Base-by-base conservation (phyloP, 2,888 invertebrate species). In the Acleris holmiana region DNA sequence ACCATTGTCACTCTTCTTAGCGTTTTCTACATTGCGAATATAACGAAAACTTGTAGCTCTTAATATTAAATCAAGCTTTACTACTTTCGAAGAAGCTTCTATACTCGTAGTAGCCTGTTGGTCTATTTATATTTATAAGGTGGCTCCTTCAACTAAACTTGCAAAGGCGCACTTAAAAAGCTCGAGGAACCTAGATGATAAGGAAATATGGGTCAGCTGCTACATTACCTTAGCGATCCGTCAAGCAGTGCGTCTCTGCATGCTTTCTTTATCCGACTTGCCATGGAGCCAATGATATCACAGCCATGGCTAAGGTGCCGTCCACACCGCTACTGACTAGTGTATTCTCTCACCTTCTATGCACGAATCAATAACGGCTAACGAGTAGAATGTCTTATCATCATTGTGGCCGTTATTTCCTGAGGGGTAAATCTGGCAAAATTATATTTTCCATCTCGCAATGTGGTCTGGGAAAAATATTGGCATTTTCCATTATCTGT, bases 381-480 rank as follows among this genome's bases (percentile, higher is more conserved):
- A 79, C 73, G 77, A 78, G 78, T 88, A 88, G 88, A 80, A 74
- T 71, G 68, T 79, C 76, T 78, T 79, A 77, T 78, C 77, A 77
- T 72, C 77, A 77, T 72, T 73, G 83, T 90, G 91, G 91, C 91
- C 91, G 91, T 91, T 92, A 92, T 91, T 91, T 86, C 90, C 90
- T 78, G 72, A 73, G 77, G 81, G 89, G 91, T 90, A 89, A 89
- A 89, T 89, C 91, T 90, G 91, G 91, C 91, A 89, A 91, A 92
- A 91, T 90, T 88, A 68, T 65, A 13, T 35, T 71, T 76, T 72
- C 72, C 67, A 74, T 74, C 72, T 77, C 75, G 73, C 68, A 73
- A 77, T 75, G 79, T 79, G 82, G 78, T 80, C 72, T 75, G 68
- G 71, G 78, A 75, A 76, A 72, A 74, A 72, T 67, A 89, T 89